These are phyloP conservation scores for Mellilla xanthometata DNA, from an alignment of 2,888 invertebrate species.

Conservation along the genomic window DNA sequence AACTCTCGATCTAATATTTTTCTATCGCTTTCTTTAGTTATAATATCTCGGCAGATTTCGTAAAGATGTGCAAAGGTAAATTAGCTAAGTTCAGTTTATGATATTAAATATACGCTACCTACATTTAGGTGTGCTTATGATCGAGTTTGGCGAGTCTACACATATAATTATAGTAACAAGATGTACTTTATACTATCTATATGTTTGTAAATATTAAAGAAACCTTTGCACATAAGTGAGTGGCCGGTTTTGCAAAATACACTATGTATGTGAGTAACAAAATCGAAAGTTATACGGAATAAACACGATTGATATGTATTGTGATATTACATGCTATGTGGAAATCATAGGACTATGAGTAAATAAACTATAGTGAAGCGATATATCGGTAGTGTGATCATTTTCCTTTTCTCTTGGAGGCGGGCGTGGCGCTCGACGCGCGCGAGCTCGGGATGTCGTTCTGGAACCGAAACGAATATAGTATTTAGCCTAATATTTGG, in stretches of 20 bases:
- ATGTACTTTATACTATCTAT: too few relatives aligned
- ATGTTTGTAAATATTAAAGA: too few relatives aligned
- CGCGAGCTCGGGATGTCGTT: conserved; percentile 54
- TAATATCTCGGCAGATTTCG: too few relatives aligned
- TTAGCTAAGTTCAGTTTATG: too few relatives aligned
- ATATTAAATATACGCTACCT: too few relatives aligned
- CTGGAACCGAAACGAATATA: conserved; percentile 35
- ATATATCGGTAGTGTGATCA: conserved; percentile 66
- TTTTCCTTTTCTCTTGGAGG: conserved; percentile 78
- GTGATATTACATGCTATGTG: conserved; percentile 80
- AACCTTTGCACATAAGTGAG: too few relatives aligned
- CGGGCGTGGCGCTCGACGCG: conserved; percentile 73
- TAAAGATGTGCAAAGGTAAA: too few relatives aligned
- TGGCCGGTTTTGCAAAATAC: too few relatives aligned
- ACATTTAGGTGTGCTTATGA: too few relatives aligned
- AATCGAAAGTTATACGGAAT: conserved; percentile 32
- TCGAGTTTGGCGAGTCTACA: too few relatives aligned
- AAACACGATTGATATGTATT: conserved; percentile 73
- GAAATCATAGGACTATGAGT: conserved; percentile 70
- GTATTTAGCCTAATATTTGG: neutral
- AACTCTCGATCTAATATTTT: conserved; percentile 43
- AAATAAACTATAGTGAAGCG: conserved; percentile 73
- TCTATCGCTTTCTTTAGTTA: conserved; percentile 11
- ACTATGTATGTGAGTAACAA: neutral
- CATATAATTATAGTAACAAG: too few relatives aligned